Evolutionary conservation across 2,888 invertebrate genomes (phyloP).

Genomic region (Pardosa pseudoannulata): DNA sequence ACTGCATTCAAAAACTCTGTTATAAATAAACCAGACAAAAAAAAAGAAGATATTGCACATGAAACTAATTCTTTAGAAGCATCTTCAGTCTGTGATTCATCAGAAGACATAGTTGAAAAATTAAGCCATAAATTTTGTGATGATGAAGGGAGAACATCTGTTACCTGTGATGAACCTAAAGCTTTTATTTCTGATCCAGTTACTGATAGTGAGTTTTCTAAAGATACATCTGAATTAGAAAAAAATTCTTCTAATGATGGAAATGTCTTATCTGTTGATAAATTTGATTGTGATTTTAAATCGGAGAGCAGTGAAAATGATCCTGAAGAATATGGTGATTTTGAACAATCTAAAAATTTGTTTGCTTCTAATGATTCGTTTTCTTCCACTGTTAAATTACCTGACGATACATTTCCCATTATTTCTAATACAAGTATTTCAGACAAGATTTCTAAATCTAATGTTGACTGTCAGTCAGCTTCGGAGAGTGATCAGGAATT

Average conservation of each 20-base stretch:
- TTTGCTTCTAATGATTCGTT: background rate
- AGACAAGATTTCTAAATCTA: constrained; percentile 19
- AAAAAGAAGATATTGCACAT: background rate
- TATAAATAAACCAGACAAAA: background rate
- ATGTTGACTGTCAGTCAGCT: constrained; percentile 14
- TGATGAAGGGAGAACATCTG: background rate
- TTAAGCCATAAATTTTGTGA: background rate
- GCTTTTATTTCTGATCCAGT: background rate
- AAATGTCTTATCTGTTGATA: background rate
- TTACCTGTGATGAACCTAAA: background rate
- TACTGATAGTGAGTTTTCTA: background rate
- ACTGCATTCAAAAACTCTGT: background rate
- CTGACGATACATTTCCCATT: background rate
- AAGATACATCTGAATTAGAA: background rate
- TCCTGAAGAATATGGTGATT: constrained; percentile 19
- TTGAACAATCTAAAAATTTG: constrained; percentile 8
- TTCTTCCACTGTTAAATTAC: background rate
- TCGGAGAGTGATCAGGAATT: background rate
- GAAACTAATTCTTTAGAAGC: background rate
- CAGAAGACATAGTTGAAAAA: background rate
- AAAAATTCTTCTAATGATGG: background rate
- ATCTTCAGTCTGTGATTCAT: background rate
- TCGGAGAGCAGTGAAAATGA: background rate
- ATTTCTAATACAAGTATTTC: background rate
- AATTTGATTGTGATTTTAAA: constrained; percentile 14